Evolutionary conservation across 2,888 invertebrate genomes (phyloP).

Genomic region (Oxyteleia sp.): DNA sequence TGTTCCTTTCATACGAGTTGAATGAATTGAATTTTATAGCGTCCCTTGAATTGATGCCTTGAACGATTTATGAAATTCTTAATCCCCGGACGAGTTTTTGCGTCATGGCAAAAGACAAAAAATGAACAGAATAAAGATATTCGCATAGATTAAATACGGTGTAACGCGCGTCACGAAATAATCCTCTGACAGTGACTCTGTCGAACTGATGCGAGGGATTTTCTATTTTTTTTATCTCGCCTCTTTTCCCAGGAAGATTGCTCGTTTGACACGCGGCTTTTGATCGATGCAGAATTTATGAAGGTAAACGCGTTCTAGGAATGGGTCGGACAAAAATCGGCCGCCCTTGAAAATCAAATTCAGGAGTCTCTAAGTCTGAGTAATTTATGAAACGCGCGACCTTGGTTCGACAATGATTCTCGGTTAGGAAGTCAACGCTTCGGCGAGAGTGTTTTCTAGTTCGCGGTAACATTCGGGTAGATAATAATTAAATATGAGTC

Average conservation of each 20-base stretch:
- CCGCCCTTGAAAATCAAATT: constrained; percentile 48
- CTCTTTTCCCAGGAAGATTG: constrained; percentile 45
- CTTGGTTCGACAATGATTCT: constrained; percentile 32
- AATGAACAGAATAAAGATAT: constrained; percentile 39
- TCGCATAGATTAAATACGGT: constrained; percentile 42
- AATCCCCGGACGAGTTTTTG: constrained; percentile 51
- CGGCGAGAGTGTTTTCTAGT: constrained; percentile 22
- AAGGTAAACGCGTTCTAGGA: constrained; percentile 44
- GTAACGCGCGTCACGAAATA: constrained; percentile 19
- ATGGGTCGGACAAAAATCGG: constrained; percentile 19
- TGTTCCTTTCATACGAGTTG: constrained; percentile 11
- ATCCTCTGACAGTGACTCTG: constrained; percentile 26
- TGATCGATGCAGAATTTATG: constrained; percentile 57
- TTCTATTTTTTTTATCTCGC: constrained; percentile 26
- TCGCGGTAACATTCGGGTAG: constrained; percentile 9
- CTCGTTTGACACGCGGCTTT: constrained; percentile 38
- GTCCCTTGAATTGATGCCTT: constrained; percentile 10
- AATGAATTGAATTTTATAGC: constrained; percentile 51
- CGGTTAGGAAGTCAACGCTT: constrained; percentile 38
- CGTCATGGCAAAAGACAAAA: constrained; percentile 28
- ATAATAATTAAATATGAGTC: constrained; percentile 38
- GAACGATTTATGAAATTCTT: constrained; percentile 60
- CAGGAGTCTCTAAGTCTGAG: constrained; percentile 31
- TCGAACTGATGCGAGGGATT: constrained; percentile 23
- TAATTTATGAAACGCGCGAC: constrained; percentile 50